Conservation (phyloP, 1,140 invertebrate species). For the Halyomorpha halys region DNA sequence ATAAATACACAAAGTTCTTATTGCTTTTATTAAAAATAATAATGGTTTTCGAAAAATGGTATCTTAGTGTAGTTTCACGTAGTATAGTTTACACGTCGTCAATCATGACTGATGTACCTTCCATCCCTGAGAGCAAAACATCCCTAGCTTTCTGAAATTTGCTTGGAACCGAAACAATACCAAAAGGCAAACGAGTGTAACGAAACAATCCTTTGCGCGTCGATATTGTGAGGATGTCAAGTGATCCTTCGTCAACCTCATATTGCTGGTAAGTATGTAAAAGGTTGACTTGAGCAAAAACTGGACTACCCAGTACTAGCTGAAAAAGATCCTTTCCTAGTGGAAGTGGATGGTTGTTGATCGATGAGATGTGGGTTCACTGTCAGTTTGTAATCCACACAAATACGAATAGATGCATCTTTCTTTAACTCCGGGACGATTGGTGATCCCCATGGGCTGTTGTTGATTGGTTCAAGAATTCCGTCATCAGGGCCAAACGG, state of each 20-base stretch:
- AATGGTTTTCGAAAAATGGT: too few relatives aligned
- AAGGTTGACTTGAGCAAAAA: background rate
- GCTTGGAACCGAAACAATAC: background rate
- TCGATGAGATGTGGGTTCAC: too few relatives aligned
- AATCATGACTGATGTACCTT: slow-evolving; percentile 1
- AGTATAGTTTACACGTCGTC: too few relatives aligned
- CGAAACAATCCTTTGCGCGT: background rate
- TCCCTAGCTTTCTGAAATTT: background rate
- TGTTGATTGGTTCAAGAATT: too few relatives aligned
- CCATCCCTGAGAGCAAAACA: background rate
- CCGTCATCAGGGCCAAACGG: too few relatives aligned
- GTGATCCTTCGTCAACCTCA: background rate
- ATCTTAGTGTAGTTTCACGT: too few relatives aligned
- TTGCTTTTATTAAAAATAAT: too few relatives aligned
- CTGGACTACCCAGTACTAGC: background rate
- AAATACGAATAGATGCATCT: too few relatives aligned
- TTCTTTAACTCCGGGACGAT: too few relatives aligned
- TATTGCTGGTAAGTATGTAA: background rate
- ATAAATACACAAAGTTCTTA: too few relatives aligned
- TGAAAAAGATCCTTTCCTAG: background rate
- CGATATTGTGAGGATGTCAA: background rate
- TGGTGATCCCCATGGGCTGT: too few relatives aligned
- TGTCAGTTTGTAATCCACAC: too few relatives aligned
- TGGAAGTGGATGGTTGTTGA: background rate
- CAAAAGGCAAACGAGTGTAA: background rate